A percentile compares a stretch with the other conserved stretches of the same genome.
These are phyloP conservation scores for Drosophila guanche DNA, from an alignment of 1,140 invertebrate genomes.

Conservation along the genomic window DNA sequence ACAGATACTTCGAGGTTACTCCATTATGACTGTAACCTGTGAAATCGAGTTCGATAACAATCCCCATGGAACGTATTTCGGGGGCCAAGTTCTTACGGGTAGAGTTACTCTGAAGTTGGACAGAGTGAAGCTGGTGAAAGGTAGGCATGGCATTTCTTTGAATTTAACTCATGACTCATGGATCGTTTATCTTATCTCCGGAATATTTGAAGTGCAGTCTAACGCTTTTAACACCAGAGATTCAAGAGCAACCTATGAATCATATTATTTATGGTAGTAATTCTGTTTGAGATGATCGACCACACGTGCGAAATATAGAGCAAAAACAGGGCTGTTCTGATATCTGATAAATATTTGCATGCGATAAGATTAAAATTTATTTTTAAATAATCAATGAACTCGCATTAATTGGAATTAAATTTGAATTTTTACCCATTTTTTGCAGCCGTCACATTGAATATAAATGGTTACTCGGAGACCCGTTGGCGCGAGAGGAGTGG, in stretches of 20 bases:
- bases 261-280: constrained; percentile 40
- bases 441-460: constrained; percentile 62
- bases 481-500: constrained; percentile 51
- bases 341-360: constrained; percentile 29
- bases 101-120: constrained; percentile 83
- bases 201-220: constrained; percentile 25
- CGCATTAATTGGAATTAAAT: constrained; percentile 29
- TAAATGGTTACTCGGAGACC: constrained; percentile 69
- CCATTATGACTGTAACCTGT: constrained; percentile 68
- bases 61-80: constrained; percentile 84
- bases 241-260: constrained; percentile 22
- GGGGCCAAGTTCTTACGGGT: constrained; percentile 84
- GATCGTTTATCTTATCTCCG: constrained; percentile 34
- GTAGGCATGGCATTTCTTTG: constrained; percentile 41
- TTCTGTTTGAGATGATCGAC: not conserved
- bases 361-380: constrained; percentile 51
- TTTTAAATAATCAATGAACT: constrained; percentile 51
- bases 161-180: constrained; percentile 34
- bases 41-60: constrained; percentile 84
- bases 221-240: constrained; percentile 28
- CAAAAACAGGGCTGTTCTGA: constrained; percentile 9
- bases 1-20: not conserved
- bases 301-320: constrained; percentile 36
- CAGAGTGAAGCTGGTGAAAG: constrained; percentile 84
- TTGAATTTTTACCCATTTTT: constrained; percentile 10